Base-by-base conservation (phyloP, 2,113 vertebrate species). In the Xenopus laevis region DNA sequence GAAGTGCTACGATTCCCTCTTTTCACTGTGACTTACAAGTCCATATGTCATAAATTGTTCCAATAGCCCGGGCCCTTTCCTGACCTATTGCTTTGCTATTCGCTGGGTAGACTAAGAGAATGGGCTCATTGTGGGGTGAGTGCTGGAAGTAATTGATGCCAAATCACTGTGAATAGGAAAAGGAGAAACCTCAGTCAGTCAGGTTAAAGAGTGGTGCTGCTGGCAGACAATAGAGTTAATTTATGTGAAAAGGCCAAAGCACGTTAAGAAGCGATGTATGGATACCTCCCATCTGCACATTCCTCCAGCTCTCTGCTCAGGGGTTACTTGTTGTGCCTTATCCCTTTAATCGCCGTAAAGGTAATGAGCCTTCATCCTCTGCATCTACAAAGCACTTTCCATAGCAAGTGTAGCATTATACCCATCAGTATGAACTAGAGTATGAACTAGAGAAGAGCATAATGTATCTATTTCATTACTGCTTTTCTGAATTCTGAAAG, bases 131-230 rank as follows among this genome's bases (percentile, higher is more conserved):
- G 73, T 75, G 73, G 27, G 65, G 18, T 30, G 65, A 68, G 73
- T 75, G 73, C 50, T 62, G 8, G 27, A 44, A 75, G 65, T 68
- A 68, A 75, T 68, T 75, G 65, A 75, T 68, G 57, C 73, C 73
- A 68, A 68, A 62, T 61, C 65, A 46, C 57, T 57, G 58, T 68
- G 44, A 75, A 62, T 53, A 62, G 73, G 45, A 53, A 44, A 50
- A 27, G 33, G 46, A 68, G 58, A 30, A 61, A 40, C 15, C 15
- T 44, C 50, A 46, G 55, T 23, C 44, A 63, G 59, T 65, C 65
- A 55, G 58, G 73, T 75, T 75, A 75, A 59, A 68, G 58, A 68
- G 44, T 62, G 60, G 58, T 62, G 57, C 45, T 15, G 16, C 45
- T 15, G 16, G 44, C 21, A 68, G 44, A 74, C 72, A 74, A 74